Evolutionary conservation across 2,888 invertebrate genomes (phyloP).

Genomic region (Cheilosia soror): DNA sequence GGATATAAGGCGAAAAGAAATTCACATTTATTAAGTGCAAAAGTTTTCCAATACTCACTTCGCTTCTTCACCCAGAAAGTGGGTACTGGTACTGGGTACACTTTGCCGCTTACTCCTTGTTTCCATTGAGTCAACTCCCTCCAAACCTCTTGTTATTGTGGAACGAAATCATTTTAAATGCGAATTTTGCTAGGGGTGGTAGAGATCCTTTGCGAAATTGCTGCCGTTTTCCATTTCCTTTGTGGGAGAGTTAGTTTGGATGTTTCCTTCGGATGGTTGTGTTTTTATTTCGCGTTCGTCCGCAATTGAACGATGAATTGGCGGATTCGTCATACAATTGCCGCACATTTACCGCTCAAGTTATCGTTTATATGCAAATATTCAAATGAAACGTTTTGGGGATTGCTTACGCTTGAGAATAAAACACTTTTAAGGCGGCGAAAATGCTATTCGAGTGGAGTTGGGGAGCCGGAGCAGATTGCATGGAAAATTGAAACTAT

Average conservation of each 20-base stretch:
- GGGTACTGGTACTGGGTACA: conserved; percentile 5
- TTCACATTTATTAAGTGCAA: conserved; percentile 75
- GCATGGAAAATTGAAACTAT: conserved; percentile 70
- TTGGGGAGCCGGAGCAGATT: conserved; percentile 46
- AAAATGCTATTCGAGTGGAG: neutral
- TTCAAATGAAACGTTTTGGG: conserved; percentile 52
- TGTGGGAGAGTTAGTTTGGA: conserved; percentile 54
- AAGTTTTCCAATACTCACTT: conserved; percentile 73
- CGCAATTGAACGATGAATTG: conserved; percentile 69
- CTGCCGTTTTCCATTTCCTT: conserved; percentile 67
- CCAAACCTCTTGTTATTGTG: neutral
- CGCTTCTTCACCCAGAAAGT: conserved; percentile 35
- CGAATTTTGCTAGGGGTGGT: conserved; percentile 48
- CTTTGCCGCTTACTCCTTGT: conserved; percentile 21
- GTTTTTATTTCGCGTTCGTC: conserved; percentile 12
- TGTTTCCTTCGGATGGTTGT: conserved; percentile 44
- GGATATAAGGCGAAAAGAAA: conserved; percentile 53
- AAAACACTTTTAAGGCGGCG: conserved; percentile 7
- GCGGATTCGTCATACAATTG: conserved; percentile 66
- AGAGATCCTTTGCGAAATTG: conserved; percentile 60
- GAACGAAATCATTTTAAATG: conserved; percentile 66
- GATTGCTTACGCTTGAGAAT: conserved; percentile 16
- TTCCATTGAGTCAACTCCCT: neutral
- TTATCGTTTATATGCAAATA: conserved; percentile 75
- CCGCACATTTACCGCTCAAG: conserved; percentile 64